Base-by-base conservation (phyloP, 2,888 invertebrate genomes). In the Clunio marinus region DNA sequence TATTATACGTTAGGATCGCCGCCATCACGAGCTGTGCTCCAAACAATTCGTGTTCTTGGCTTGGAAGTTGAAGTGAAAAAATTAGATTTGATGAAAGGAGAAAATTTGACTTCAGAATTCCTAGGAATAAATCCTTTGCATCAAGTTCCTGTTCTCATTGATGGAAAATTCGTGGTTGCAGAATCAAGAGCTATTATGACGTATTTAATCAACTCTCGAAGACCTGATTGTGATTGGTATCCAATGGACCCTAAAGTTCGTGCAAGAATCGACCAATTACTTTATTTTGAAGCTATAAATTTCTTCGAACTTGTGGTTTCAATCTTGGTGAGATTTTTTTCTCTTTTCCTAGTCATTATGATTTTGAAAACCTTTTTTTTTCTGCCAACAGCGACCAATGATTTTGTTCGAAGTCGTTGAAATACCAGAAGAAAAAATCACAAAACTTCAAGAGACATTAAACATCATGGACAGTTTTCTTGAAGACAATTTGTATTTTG, bases 131-230 rank as follows among this genome's bases (percentile, higher is more conserved):
- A 55, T 67, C 55, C 66, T 15, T 1, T 55, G 7, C 7, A 32
- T 3, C 51, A 67, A 57, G 57, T 67, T 67, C 66, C 66, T 8
- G 55, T 55, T 22, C 22, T 67, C 5, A 55, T 67, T 35, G 51
- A 67, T n/a, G 66, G 25, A 2, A 20, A 17, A 3, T 86, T 86
- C 73, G 75, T 81, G 8, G 70, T 88, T 57, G 87, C 86, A 85
- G 88, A 88, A 75, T 86, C 87, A 72, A 81, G 84, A 35, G 86
- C 87, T 5, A 87, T 87, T 70, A 81, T 83, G 2, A 77, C 81
- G 58, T 88, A 88, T 75, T 78, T 88, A 70, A 84, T 82, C 0
- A 82, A 82, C 74, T 84, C 81, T 0, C 84, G 83, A 73, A 20
- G 37, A 25, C 70, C 71, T 2, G 82, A 84, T 72, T 83, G 83